Conservation (phyloP, 2,888 invertebrate genomes). For the Drosophila pseudotakahashii region DNA sequence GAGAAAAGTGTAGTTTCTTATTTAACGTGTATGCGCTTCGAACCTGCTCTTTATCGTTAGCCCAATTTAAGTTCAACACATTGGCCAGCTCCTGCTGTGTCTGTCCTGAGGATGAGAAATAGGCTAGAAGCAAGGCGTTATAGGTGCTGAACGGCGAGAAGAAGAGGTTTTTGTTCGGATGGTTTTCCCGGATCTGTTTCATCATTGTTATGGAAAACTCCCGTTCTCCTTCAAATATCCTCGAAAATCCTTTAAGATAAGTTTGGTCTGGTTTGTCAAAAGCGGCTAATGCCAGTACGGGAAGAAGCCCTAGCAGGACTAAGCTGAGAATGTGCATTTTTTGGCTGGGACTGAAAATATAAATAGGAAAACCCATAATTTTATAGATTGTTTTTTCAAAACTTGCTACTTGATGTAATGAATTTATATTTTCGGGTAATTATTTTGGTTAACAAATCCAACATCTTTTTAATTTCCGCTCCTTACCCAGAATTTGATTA, state of each 20-base stretch:
- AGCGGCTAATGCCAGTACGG: slow-evolving; percentile 46
- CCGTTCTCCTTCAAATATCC: slow-evolving; percentile 87
- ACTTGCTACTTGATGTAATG: no score
- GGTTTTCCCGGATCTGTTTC: slow-evolving; percentile 86
- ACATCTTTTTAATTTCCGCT: no score
- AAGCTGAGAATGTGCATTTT: neutral
- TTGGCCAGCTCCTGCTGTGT: slow-evolving; percentile 86
- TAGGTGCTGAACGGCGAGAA: slow-evolving; percentile 96
- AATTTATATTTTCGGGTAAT: no score
- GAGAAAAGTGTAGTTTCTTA: slow-evolving; percentile 85
- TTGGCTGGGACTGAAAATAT: neutral
- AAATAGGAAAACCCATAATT: neutral
- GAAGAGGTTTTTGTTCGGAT: slow-evolving; percentile 91
- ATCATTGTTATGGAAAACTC: slow-evolving; percentile 89
- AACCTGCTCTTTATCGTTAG: slow-evolving; percentile 88
- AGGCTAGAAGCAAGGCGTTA: slow-evolving; percentile 91
- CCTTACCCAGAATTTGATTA: no score
- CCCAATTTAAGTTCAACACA: slow-evolving; percentile 79
- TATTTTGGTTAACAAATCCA: no score
- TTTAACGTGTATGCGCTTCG: slow-evolving; percentile 90
- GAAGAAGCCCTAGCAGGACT: slow-evolving; percentile 6
- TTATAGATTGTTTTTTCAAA: neutral
- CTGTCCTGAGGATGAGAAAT: slow-evolving; percentile 89
- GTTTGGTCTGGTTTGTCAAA: neutral
- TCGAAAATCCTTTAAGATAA: neutral